phyloP scores from a whole-genome alignment of 2,888 invertebrate species.

The Xestia rhomboidea region DNA sequence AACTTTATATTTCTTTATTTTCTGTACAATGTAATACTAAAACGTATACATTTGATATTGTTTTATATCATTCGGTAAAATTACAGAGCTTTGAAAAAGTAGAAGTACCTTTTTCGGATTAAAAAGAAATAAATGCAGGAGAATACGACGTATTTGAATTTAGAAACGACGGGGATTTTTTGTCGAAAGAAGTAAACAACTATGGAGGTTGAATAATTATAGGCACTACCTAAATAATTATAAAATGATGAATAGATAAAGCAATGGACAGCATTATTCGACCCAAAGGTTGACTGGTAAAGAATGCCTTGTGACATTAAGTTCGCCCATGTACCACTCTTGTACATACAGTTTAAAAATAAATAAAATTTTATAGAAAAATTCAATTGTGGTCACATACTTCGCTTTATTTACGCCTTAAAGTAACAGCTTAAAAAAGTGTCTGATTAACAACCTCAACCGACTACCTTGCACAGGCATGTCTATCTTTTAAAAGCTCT shows the following conservation, averaged over 20 bases:
- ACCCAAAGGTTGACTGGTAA: too few relatives aligned
- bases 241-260: not conserved
- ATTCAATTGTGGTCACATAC: not conserved
- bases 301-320: too few relatives aligned
- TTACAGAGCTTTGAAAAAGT: conserved; percentile 27
- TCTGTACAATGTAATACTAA: conserved; percentile 85
- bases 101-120: not conserved
- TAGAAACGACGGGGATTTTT: not conserved
- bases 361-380: not conserved
- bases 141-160: not conserved
- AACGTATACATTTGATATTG: conserved; percentile 84
- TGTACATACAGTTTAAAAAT: too few relatives aligned
- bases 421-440: not conserved
- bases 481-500: conserved; percentile 32
- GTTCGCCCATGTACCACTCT: too few relatives aligned
- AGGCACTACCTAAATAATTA: not conserved
- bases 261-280: too few relatives aligned
- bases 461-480: not conserved
- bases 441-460: accelerated
- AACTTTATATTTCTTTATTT: conserved; percentile 64
- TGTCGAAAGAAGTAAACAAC: not conserved
- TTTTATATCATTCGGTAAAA: conserved; percentile 38
- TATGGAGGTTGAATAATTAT: not conserved
- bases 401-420: not conserved
- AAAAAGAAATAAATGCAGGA: not conserved